Evolutionary conservation across 2,888 invertebrate genomes (phyloP), one percentile per base, ranked within the genome.

Genomic region (Auanema freiburgensis): DNA sequence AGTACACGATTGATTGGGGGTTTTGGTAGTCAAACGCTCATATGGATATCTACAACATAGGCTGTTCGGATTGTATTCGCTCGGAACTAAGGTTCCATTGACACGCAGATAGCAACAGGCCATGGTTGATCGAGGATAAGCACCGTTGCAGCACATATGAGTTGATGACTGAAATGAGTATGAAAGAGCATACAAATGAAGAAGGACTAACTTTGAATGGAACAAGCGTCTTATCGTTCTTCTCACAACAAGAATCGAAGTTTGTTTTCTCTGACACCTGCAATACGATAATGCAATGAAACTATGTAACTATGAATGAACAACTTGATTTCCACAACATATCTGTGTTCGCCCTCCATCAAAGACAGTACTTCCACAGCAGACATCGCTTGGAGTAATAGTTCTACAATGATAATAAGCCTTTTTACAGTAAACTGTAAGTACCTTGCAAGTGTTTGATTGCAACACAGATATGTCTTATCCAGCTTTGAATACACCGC

Each of bases 1-100:
- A 33, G 33, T 33, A 33, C 33, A 33, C 33, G 33, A 33, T 33
- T 33, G 33, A 33, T 33, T 33, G 33, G 33, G 33, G 8, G 33
- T 33, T 33, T 33, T 33, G 3, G 33, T 33, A 33, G 33, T 33
- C 46, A 61, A 25, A 23, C 46, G 23, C 42, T 69, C 74, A 63
- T 67, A 81, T 5, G 81, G 81, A 65, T 74, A 81, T 12, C 72
- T 75, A 63, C 81, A 81, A 65, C 81, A 81, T 42, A 69, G 69
- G 4, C 63, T 72, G 16, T 69, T 56, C 21, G 66, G 71, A 68
- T 80, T 75, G 69, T 79, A 81, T 46, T 44, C 12, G 8, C 44
- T 18, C 5, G 72, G 76, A 6, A 49, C 43, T 49, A 77, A 63
- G 2, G 50, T 42, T 14, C 71, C 69, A 18, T 62, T 63, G 33